Evolutionary conservation across 2,888 invertebrate genomes (phyloP), one percentile per base, ranked within the genome.

Genomic region (Drosophila limbata): DNA sequence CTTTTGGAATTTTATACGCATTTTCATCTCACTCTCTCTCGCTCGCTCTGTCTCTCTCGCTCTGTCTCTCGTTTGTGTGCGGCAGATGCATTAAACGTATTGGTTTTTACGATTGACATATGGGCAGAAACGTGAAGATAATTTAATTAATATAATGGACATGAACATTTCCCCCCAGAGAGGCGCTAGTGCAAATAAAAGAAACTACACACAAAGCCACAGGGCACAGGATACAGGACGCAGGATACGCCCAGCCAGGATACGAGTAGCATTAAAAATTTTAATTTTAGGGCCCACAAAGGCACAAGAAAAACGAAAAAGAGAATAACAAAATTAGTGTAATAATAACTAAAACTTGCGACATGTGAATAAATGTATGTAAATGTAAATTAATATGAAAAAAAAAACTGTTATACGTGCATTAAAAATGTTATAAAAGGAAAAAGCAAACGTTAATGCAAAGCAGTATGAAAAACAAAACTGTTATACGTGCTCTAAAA

Each of bases 141-240:
- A 83, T 83, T 85, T 85, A 83, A 85, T 83, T 83, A 85, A 78
- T 75, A 57, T 85, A 83, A 83, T 83, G 83, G 78, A 76, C 72
- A 68, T 48, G 44, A 44, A 53, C 57, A 47, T 39, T 69, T 56
- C 55, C 63, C 63, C 60, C 17, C 11, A 25, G 48, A 42, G 9
- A n/a, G 19, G 15, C 37, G 33, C 31, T 35, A 40, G 28, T 35
- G 39, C 53, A 28, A 50, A 68, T 5, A 42, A 50, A 19, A 44
- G 60, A 42, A 50, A 68, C 42, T 48, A 56, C 10, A 55, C 21
- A 53, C 52, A 50, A 44, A 37, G 35, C 33, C 45, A 35, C 45
- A 52, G 25, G 19, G 21, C 50, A 31, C 33, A 19, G 19, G 19
- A 37, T 25, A 55, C 33, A 39, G 17, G 17, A 55, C 15, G 48